Percentiles rank a stretch among this genome's conserved stretches.
These are phyloP conservation scores for Euplagia quadripunctaria DNA, from an alignment of 2,888 invertebrate species.

Conservation along the genomic window DNA sequence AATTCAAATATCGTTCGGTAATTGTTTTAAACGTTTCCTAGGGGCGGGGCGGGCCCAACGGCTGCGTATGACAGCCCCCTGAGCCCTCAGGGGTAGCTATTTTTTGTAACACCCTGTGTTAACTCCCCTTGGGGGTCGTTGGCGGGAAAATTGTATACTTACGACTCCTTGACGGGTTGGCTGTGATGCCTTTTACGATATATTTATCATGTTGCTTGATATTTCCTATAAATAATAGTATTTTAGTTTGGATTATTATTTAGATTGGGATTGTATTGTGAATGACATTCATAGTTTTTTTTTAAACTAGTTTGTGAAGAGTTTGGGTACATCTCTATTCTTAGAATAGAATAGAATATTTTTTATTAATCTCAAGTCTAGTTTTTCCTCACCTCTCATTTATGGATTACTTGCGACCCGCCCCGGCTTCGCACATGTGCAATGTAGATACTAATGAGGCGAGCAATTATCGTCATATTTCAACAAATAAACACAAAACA, in stretches of 20 bases:
- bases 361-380: no score
- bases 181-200: constrained; percentile 35
- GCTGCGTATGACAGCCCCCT: constrained; percentile 76
- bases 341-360: no score
- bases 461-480: background rate
- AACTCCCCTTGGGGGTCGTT: constrained; percentile 43
- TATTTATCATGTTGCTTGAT: constrained; percentile 23
- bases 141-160: constrained; percentile 48
- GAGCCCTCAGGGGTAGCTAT: constrained; percentile 71
- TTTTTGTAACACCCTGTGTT: constrained; percentile 79
- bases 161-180: constrained; percentile 41
- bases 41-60: constrained; percentile 59
- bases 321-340: background rate
- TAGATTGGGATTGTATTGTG: background rate
- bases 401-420: no score
- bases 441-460: no score
- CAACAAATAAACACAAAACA: no score
- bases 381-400: no score
- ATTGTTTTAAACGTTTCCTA: constrained; percentile 72
- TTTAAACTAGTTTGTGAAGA: background rate
- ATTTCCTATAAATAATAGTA: constrained; percentile 14
- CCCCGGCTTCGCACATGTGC: no score
- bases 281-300: background rate
- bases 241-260: background rate
- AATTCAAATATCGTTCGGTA: constrained; percentile 70